phyloP scores from a whole-genome alignment of 1,140 invertebrate species.

The Drosophila baimaii region DNA sequence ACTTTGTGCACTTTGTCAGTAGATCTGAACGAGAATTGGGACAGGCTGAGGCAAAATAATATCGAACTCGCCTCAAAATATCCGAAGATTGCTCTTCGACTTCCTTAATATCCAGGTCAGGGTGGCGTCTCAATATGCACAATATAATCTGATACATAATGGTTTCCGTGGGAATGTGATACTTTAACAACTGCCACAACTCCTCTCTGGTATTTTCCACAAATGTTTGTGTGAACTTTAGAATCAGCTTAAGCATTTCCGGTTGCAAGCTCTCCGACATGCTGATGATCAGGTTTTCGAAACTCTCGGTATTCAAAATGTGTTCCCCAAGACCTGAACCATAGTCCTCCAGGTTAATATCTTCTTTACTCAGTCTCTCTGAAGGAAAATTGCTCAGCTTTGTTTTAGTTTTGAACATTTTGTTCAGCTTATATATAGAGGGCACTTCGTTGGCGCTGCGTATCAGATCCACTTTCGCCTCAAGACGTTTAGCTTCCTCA shows the following conservation, averaged over 20 bases:
- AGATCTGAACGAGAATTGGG: conserved; percentile 3
- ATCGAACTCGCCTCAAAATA: conserved; percentile 18
- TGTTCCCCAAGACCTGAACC: too few species aligned
- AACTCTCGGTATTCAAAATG: too few species aligned
- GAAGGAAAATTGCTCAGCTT: neutral
- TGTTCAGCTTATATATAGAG: neutral
- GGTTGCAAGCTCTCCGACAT: too few species aligned
- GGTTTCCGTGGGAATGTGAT: too few species aligned
- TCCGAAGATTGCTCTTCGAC: conserved; percentile 10
- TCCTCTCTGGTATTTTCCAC: too few species aligned
- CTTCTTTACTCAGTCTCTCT: neutral
- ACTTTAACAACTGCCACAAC: too few species aligned
- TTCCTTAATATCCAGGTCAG: neutral
- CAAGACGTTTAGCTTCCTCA: neutral
- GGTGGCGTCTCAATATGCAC: conserved; percentile 3
- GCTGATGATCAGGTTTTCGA: too few species aligned
- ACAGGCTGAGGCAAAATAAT: neutral
- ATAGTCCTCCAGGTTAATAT: too few species aligned
- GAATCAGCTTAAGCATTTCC: too few species aligned
- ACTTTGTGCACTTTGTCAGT: conserved; percentile 8
- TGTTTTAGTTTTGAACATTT: neutral
- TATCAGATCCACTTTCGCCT: conserved; percentile 6
- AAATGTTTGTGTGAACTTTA: too few species aligned
- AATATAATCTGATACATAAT: too few species aligned
- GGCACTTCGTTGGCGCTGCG: conserved; percentile 8